Evolutionary conservation across 2,888 invertebrate genomes (phyloP).

Genomic region (Drosophila engyochracea): DNA sequence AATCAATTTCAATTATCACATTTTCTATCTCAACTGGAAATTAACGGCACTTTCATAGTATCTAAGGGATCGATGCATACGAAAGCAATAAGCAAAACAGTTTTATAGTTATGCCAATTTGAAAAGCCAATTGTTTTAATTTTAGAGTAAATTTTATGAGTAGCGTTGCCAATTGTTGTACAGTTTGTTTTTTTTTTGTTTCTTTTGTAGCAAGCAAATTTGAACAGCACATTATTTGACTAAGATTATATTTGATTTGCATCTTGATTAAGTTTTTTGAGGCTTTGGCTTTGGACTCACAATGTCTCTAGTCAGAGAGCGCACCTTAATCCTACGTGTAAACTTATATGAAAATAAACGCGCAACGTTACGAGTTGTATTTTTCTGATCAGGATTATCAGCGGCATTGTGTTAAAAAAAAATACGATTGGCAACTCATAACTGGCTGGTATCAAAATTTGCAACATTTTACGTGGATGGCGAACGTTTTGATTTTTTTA

Average conservation of each 20-base stretch:
- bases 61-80: conserved; percentile 21
- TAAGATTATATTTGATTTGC: conserved; percentile 23
- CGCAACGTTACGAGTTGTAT: conserved; percentile 55
- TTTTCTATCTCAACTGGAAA: conserved; percentile 30
- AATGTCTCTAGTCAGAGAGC: conserved; percentile 83
- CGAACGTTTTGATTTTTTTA: conserved; percentile 27
- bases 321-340: conserved; percentile 82
- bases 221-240: conserved; percentile 42
- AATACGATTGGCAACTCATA: conserved; percentile 40
- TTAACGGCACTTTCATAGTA: conserved; percentile 47
- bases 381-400: conserved; percentile 31
- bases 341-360: conserved; percentile 79
- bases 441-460: conserved; percentile 47
- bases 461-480: conserved; percentile 43
- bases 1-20: conserved; percentile 13
- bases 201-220: conserved; percentile 58
- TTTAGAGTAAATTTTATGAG: conserved; percentile 6
- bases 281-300: conserved; percentile 70
- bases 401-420: conserved; percentile 48
- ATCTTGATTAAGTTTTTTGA: conserved; percentile 17
- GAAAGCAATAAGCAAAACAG: conserved; percentile 45
- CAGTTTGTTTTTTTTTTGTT: background rate
- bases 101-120: conserved; percentile 40
- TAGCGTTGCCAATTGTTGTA: conserved; percentile 25
- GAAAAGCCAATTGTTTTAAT: conserved; percentile 39